These are phyloP conservation scores for Aurelia sp. DNA, from an alignment of 30 jellyfish, hydroid and myxozoan genomes.

Conservation along the genomic window DNA sequence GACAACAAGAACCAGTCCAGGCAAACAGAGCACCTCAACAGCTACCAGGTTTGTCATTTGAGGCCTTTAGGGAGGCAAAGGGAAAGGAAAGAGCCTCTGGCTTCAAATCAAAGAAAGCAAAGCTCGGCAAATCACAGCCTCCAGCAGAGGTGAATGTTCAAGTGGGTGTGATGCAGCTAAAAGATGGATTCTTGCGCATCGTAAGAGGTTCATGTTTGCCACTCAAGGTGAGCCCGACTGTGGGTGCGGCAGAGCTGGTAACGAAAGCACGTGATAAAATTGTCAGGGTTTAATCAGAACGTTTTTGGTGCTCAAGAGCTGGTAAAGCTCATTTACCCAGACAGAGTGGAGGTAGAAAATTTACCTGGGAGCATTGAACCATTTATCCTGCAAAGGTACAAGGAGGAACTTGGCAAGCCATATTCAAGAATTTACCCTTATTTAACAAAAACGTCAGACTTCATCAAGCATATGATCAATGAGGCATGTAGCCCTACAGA, in stretches of 20 bases:
- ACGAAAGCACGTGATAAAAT: conserved; percentile 42
- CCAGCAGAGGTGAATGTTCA: conserved; percentile 1
- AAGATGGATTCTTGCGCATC: conserved; percentile 5
- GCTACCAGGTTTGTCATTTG: neutral
- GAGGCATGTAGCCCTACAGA: neutral
- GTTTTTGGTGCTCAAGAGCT: neutral
- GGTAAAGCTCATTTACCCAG: conserved; percentile 1
- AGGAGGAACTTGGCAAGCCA: conserved; percentile 48
- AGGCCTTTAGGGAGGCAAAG: conserved; percentile 21
- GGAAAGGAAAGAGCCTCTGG: conserved; percentile 24
- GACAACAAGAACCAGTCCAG: no score
- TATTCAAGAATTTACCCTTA: neutral
- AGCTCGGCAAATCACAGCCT: no score
- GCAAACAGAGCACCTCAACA: no score
- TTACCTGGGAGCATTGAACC: conserved; percentile 43
- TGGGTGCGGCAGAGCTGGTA: conserved; percentile 16
- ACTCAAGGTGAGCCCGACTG: conserved; percentile 25
- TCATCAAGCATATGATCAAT: neutral
- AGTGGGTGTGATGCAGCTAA: conserved; percentile 2
- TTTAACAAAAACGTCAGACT: conserved; percentile 1
- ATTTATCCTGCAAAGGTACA: conserved; percentile 17
- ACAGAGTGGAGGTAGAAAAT: conserved; percentile 18
- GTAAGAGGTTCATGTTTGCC: conserved; percentile 29
- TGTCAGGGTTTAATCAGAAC: conserved; percentile 32
- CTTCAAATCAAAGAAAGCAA: neutral